Conservation (phyloP, 2,888 invertebrate species). For the Parnassius smintheus region DNA sequence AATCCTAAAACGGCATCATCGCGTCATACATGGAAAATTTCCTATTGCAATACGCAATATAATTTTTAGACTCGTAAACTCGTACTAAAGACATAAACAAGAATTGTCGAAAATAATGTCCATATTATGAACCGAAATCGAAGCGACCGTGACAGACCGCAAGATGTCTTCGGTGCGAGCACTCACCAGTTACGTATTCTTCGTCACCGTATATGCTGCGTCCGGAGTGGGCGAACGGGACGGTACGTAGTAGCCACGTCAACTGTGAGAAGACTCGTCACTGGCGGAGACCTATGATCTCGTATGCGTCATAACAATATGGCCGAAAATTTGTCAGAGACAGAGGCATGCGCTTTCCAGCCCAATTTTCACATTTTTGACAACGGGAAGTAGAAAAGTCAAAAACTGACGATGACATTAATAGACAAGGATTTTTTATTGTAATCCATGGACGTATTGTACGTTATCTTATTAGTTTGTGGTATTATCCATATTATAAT, state of each 20-base stretch:
- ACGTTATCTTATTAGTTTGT: too few relatives aligned
- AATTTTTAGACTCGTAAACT: conserved; percentile 39
- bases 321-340: conserved; percentile 80
- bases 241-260: conserved; percentile 96
- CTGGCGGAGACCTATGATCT: conserved; percentile 88
- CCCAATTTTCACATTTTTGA: conserved; percentile 29
- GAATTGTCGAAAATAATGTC: conserved; percentile 52
- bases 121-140: conserved; percentile 69
- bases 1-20: conserved; percentile 68
- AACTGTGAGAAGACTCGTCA: conserved; percentile 93
- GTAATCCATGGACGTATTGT: too few relatives aligned
- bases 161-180: conserved; percentile 81
- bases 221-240: conserved; percentile 95
- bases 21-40: conserved; percentile 66
- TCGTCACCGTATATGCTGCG: conserved; percentile 96
- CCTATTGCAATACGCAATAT: conserved; percentile 71
- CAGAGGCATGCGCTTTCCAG: conserved; percentile 70
- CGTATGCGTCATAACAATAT: conserved; percentile 89
- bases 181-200: conserved; percentile 97
- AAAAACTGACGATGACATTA: conserved; percentile 28
- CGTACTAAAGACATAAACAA: conserved; percentile 39
- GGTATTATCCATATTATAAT: too few relatives aligned
- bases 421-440: conserved; percentile 12
- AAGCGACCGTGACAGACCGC: conserved; percentile 77
- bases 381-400: conserved; percentile 36